These are phyloP conservation scores for Drosophila suboccidentalis DNA, from an alignment of 2,888 invertebrate genomes.

Conservation along the genomic window DNA sequence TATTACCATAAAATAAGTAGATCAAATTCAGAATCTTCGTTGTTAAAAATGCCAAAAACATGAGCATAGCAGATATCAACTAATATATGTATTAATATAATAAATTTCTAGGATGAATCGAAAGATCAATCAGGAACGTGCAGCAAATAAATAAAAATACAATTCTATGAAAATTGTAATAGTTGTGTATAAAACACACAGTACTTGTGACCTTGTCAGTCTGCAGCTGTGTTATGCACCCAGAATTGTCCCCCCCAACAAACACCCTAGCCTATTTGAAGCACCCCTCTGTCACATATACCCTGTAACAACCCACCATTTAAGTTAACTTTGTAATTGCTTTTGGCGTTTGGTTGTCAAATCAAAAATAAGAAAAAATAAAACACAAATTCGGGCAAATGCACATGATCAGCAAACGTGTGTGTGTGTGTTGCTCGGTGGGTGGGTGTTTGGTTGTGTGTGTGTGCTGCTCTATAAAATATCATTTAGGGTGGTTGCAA, in stretches of 20 bases:
- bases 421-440: no score
- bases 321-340: constrained; percentile 52
- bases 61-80: no score
- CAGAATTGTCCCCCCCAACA: neutral
- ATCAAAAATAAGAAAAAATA: constrained; percentile 8
- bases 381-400: constrained; percentile 12
- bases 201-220: constrained; percentile 20
- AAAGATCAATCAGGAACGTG: constrained; percentile 10
- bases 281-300: neutral
- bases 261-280: neutral
- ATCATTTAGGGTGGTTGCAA: constrained; percentile 16
- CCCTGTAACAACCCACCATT: neutral
- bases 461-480: no score
- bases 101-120: neutral
- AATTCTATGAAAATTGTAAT: constrained; percentile 16
- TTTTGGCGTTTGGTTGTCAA: constrained; percentile 37
- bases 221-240: constrained; percentile 22
- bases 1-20: no score
- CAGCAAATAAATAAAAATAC: constrained; percentile 2
- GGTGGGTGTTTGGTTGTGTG: no score
- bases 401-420: constrained; percentile 39
- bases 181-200: neutral
- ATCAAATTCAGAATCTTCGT: no score
- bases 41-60: no score
- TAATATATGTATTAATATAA: no score